Evolutionary conservation across 2,888 invertebrate species (phyloP).

Genomic region (Meandrusa payeni): DNA sequence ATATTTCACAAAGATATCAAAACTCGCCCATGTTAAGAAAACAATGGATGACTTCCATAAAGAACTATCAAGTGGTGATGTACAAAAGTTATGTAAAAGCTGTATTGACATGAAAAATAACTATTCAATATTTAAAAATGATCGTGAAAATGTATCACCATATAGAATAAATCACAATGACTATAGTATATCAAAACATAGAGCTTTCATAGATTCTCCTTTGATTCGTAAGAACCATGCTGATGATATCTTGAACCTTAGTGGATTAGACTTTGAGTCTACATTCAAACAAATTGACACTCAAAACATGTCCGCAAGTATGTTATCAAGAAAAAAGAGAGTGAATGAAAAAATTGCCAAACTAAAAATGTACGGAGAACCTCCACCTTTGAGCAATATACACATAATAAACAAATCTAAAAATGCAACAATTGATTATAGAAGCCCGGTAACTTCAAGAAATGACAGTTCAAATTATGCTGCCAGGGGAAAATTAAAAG

Average conservation of each 20-base stretch:
- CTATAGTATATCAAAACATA: conserved; percentile 50
- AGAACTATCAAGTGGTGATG: conserved; percentile 39
- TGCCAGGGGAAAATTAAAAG: conserved; percentile 31
- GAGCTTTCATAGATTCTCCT: conserved; percentile 57
- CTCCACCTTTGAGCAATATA: conserved; percentile 77
- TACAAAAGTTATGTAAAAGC: conserved; percentile 47
- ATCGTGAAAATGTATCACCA: conserved; percentile 56
- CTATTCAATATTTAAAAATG: conserved; percentile 35
- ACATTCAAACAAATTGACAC: conserved; percentile 57
- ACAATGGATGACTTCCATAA: conserved; percentile 66
- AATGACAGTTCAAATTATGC: conserved; percentile 34
- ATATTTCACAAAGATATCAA: conserved; percentile 82
- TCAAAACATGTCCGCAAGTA: conserved; percentile 49
- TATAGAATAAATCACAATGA: conserved; percentile 52
- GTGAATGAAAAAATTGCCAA: conserved; percentile 68
- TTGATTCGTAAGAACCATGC: conserved; percentile 32
- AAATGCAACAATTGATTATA: conserved; percentile 57
- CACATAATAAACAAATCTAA: conserved; percentile 58
- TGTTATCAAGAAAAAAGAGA: conserved; percentile 48
- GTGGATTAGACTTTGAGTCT: conserved; percentile 69
- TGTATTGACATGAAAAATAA: conserved; percentile 55
- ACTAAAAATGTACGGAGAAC: conserved; percentile 76
- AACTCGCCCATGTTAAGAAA: conserved; percentile 66
- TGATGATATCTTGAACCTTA: conserved; percentile 54
- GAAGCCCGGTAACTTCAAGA: conserved; percentile 51